phyloP scores from a whole-genome alignment of 1,140 invertebrate species.

The Drosophila pectinifera region DNA sequence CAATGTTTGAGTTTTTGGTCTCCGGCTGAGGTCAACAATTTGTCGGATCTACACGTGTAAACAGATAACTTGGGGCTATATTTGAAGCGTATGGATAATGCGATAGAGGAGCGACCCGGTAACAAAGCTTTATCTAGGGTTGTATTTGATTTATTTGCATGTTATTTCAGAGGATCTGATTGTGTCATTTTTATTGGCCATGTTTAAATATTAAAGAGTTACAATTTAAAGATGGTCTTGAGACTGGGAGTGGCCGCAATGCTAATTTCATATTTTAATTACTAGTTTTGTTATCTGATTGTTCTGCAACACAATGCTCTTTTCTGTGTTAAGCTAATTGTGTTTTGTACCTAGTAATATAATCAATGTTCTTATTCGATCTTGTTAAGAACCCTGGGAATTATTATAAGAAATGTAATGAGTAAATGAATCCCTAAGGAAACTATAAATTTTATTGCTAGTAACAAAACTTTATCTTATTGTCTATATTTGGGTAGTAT shows the following conservation, averaged over 20 bases:
- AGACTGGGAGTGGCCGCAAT: constrained; percentile 14
- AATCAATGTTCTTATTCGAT: neutral
- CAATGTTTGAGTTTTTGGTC: constrained; percentile 47
- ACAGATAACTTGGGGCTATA: constrained; percentile 36
- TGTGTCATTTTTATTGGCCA: constrained; percentile 27
- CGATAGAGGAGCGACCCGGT: constrained; percentile 4
- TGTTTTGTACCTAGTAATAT: neutral
- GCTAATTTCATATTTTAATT: constrained; percentile 18
- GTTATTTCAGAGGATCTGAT: constrained; percentile 33
- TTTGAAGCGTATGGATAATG: constrained; percentile 29
- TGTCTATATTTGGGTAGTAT: too few relatives aligned
- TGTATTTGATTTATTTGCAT: constrained; percentile 42
- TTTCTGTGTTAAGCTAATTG: constrained; percentile 10
- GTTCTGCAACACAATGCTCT: constrained; percentile 4
- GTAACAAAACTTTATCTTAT: too few relatives aligned
- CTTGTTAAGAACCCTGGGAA: neutral
- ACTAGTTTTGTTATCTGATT: constrained; percentile 23
- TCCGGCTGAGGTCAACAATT: constrained; percentile 70
- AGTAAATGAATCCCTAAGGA: neutral
- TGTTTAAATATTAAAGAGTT: constrained; percentile 29
- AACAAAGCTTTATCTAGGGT: constrained; percentile 37
- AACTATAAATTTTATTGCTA: too few relatives aligned
- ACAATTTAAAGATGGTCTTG: constrained; percentile 18
- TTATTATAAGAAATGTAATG: neutral
- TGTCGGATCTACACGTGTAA: constrained; percentile 52